phyloP scores from a whole-genome alignment of 1,140 invertebrate genomes.

The Protaetia brevitarsis region DNA sequence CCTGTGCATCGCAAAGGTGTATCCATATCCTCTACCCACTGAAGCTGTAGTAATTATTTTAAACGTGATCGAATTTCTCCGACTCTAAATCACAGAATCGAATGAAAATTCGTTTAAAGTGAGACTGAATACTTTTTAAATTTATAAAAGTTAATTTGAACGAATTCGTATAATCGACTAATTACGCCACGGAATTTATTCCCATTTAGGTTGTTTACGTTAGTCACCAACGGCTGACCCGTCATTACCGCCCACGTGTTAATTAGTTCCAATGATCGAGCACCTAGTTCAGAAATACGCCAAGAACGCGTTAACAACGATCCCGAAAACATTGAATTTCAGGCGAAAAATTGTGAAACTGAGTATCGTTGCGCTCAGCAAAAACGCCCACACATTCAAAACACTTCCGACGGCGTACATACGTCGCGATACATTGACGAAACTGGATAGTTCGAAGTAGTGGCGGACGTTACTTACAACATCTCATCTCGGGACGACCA shows the following conservation, averaged over 20 bases:
- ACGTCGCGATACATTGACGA: background rate
- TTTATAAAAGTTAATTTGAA: no score
- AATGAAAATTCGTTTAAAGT: no score
- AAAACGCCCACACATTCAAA: slow-evolving; percentile 9
- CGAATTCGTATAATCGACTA: no score
- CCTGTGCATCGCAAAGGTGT: no score
- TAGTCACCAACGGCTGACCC: slow-evolving; percentile 9
- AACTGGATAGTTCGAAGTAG: background rate
- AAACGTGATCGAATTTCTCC: no score
- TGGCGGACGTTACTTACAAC: no score
- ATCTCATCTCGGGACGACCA: background rate
- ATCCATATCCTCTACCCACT: no score
- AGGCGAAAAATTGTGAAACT: background rate
- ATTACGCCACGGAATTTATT: no score
- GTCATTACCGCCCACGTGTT: slow-evolving; percentile 1
- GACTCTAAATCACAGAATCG: no score
- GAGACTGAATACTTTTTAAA: no score
- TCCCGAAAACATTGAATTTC: background rate
- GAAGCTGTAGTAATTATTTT: no score
- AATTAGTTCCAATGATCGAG: slow-evolving; percentile 5
- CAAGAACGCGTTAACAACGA: background rate
- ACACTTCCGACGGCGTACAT: background rate
- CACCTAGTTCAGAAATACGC: background rate
- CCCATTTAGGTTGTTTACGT: slow-evolving; percentile 4
- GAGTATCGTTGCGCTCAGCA: no score